A percentile compares a stretch with the other conserved stretches of the same genome.
Evolutionary conservation across 2,113 vertebrate species (phyloP).

Genomic region (Haemorhous mexicanus): DNA sequence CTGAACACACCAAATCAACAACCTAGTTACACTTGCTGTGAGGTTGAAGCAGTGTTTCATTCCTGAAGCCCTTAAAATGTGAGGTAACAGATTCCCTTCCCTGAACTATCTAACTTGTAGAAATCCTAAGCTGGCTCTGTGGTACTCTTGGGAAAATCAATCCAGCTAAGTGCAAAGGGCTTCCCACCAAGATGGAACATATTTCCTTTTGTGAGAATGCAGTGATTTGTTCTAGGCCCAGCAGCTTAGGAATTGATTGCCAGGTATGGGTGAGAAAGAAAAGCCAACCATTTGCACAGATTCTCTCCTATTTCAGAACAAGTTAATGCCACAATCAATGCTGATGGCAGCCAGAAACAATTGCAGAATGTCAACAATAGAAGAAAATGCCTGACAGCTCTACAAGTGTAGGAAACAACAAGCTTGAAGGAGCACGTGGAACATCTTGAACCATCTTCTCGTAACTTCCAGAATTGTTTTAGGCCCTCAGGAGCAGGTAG

Average conservation of each 20-base stretch:
- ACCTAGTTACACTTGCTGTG: background rate
- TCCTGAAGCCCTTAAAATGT: background rate
- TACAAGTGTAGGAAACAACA: background rate
- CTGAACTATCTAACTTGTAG: background rate
- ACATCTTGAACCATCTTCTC: background rate
- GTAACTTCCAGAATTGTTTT: background rate
- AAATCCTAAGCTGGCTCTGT: rapidly evolving
- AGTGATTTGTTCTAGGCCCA: background rate
- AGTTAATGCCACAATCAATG: background rate
- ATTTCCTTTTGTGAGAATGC: background rate
- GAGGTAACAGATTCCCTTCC: background rate
- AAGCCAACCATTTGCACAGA: background rate
- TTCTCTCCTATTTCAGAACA: background rate
- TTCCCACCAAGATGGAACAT: background rate
- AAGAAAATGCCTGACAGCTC: background rate
- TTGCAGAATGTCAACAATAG: background rate
- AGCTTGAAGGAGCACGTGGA: background rate
- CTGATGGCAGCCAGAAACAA: background rate
- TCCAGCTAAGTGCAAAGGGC: background rate
- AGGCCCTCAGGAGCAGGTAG: background rate
- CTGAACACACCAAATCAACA: background rate
- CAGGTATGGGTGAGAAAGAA: background rate
- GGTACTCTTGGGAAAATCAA: background rate
- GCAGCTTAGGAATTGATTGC: background rate
- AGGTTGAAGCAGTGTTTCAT: background rate